Evolutionary conservation across 1,140 invertebrate species (phyloP), one percentile per base, ranked within the genome.

Genomic region (Onthophagus taurus): DNA sequence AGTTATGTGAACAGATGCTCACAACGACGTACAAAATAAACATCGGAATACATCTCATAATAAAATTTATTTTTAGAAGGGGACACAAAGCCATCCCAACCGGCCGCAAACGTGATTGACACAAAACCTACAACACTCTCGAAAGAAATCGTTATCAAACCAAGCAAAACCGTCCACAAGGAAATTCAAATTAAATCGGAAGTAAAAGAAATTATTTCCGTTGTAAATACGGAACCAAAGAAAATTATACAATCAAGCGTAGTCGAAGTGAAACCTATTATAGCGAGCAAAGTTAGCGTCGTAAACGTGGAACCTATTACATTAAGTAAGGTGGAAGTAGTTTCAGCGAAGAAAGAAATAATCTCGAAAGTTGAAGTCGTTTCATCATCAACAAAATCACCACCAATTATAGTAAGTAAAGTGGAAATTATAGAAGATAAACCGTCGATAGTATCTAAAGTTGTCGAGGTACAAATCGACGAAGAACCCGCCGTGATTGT

Each of bases 321-420:
- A 31, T 54, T 61, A 7, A 68, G 58, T 43, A 67, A 64, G 57
- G 59, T 67, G 9, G 58, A 67, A 39, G 59, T 67, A 8, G 55
- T 59, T 2, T 53, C 57, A 42, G 56, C 68, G n/a, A 38, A 49
- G 51, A 63, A 68, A 51, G 65, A 63, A 57, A 64, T 75, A 30
- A 67, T 74, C 16, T 72, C 71, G 18, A 75, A 75, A 64, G 70
- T 76, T 14, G 71, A 75, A 66, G 68, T 75, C 12, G 63, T 73
- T 3, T 61, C 68, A 17, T 63, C 67, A 26, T 67, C 68, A 11
- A 70, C 69, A 61, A 48, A 42, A 38, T 42, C 39, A 2, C 14
- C 45, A 7, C 55, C 61, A 29, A 58, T 67, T 18, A 42, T 68
- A 6, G 61, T 63, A 7, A 68, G 64, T 45, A 69, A 70, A 57